Evolutionary conservation across 2,797 vertebrate species (phyloP), one percentile per base, ranked within the genome.

Genomic region (Denticeps clupeoides): DNA sequence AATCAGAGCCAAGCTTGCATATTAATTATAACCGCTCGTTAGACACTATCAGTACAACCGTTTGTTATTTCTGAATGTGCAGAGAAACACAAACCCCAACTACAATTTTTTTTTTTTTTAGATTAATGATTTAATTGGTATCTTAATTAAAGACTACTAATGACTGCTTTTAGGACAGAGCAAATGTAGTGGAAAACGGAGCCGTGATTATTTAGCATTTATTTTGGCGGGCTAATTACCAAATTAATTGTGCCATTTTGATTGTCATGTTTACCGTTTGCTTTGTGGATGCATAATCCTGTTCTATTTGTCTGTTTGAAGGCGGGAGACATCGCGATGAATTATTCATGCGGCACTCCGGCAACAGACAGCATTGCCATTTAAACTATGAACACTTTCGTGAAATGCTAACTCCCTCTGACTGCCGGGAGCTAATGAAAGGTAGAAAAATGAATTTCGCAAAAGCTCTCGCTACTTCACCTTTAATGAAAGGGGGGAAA

Each of bases 371-470:
- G 71, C 64, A 47, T 70, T 74, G 71, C 68, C 69, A 64, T 78
- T 74, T 79, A 73, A 83, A 84, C 83, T 77, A 80, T 82, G 78
- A 82, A 77, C 77, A 74, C 72, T 65, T 55, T 40, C 45, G 48
- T 49, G 71, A 74, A 73, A 75, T 54, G 59, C 63, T 76, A 74
- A 80, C 73, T 68, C 41, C 40, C 67, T 63, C 64, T 60, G 67
- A 73, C 72, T 68, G 68, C 71, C 67, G 68, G 41, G 59, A 68
- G 72, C 64, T 52, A 56, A 48, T 46, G 46, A 57, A 42, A 35
- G 49, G 44, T 59, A 59, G 49, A 52, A 48, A 68, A 69, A 68
- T 43, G 45, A 45, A 59, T 70, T 62, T 71, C 56, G 65, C 61
- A 6, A 29, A 60, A 59, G n/a, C n/a, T n/a, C 61, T 45, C 53